Evolutionary conservation across 2,113 vertebrate genomes (phyloP).

Genomic region (Eonycteris spelaea): DNA sequence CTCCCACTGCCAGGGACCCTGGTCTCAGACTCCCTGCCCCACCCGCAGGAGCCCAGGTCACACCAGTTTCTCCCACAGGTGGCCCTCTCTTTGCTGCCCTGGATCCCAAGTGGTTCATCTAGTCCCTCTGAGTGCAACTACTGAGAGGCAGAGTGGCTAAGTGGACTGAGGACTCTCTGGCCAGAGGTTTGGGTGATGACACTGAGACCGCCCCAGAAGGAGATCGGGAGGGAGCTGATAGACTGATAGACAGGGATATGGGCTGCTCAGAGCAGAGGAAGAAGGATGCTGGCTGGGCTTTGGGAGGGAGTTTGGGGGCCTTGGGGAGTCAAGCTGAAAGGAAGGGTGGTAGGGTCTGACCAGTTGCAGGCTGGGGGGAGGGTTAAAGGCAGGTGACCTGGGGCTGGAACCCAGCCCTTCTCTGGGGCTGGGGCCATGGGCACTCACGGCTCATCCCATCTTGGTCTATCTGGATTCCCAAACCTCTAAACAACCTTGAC

Average conservation of each 20-base stretch:
- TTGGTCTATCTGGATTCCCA: not conserved
- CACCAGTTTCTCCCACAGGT: not conserved
- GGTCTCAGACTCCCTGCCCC: not conserved
- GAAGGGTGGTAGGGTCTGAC: not conserved
- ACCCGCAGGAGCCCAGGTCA: not conserved
- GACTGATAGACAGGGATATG: not conserved
- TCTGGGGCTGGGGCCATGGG: not conserved
- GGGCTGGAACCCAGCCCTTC: not conserved
- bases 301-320: not conserved
- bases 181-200: not conserved
- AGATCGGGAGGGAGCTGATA: not conserved
- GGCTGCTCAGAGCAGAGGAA: not conserved
- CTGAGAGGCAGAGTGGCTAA: not conserved
- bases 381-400: not conserved
- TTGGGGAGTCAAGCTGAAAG: not conserved
- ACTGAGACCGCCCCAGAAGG: not conserved
- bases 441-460: not conserved
- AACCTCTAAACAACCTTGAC: not conserved
- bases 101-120: rapidly evolving
- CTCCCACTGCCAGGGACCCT: not conserved
- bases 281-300: not conserved
- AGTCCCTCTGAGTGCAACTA: not conserved
- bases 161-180: not conserved
- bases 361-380: not conserved
- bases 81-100: not conserved